Conservation (phyloP, 2,113 vertebrate genomes). For the Scomber japonicus region DNA sequence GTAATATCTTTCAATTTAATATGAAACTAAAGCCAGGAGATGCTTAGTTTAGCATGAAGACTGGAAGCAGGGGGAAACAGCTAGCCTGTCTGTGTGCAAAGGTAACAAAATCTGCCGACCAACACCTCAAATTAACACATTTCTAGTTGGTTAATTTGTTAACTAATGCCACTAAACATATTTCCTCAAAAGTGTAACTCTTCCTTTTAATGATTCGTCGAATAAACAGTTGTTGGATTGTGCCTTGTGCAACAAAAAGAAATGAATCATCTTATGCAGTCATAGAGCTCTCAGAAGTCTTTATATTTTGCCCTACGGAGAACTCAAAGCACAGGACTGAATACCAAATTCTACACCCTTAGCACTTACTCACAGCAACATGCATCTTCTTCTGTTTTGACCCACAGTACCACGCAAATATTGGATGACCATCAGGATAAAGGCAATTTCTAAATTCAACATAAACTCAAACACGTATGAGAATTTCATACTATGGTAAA, state of each 20-base stretch:
- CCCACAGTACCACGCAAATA: background rate
- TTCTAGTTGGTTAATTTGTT: too few species aligned
- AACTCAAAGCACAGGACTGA: constrained; percentile 28
- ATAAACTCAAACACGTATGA: background rate
- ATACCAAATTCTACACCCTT: constrained; percentile 23
- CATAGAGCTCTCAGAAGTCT: constrained; percentile 7
- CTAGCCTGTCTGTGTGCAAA: background rate
- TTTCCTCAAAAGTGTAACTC: too few species aligned
- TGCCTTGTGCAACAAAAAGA: background rate
- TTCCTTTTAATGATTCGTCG: too few species aligned
- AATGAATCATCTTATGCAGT: background rate
- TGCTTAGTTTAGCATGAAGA: background rate
- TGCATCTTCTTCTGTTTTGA: background rate
- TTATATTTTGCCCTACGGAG: constrained; percentile 22
- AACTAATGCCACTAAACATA: too few species aligned
- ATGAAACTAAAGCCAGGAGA: too few species aligned
- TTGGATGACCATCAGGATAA: background rate
- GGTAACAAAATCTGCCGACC: background rate
- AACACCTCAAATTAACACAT: background rate
- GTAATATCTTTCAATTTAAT: too few species aligned
- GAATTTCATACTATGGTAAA: background rate
- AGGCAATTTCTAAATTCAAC: too few species aligned
- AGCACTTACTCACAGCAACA: constrained; percentile 20
- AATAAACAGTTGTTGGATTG: background rate
- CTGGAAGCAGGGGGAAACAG: background rate